A percentile compares a stretch with the other conserved stretches of the same genome.
Evolutionary conservation across 2,888 invertebrate genomes (phyloP).

Genomic region (Lymantria monacha): DNA sequence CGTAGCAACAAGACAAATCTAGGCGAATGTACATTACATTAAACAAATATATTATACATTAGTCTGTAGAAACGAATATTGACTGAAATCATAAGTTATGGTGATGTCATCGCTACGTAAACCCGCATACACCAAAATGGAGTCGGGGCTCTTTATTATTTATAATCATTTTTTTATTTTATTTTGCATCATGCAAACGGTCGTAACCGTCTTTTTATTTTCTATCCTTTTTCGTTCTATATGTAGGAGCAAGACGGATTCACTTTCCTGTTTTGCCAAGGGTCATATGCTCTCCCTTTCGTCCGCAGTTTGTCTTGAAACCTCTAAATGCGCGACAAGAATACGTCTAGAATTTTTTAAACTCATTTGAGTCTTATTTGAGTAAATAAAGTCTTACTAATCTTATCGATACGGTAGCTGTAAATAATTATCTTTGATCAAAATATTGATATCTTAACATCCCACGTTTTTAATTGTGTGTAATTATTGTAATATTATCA

Average conservation of each 20-base stretch:
- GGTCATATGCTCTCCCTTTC: constrained; percentile 57
- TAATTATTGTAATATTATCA: constrained; percentile 33
- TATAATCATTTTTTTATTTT: constrained; percentile 73
- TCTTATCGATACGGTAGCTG: neutral
- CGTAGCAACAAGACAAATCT: constrained; percentile 46
- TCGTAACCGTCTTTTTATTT: constrained; percentile 68
- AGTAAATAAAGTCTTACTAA: neutral
- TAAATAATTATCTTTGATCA: neutral
- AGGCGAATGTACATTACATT: neutral
- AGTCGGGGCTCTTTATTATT: no score
- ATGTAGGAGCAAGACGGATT: constrained; percentile 47
- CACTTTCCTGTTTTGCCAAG: constrained; percentile 59
- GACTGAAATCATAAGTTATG: constrained; percentile 73
- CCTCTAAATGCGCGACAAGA: constrained; percentile 6
- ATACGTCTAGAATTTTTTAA: constrained; percentile 7
- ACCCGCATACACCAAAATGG: constrained; percentile 58
- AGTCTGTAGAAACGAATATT: constrained; percentile 42
- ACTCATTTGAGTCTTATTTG: neutral
- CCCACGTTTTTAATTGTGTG: constrained; percentile 24
- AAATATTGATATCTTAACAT: neutral
- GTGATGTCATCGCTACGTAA: constrained; percentile 72
- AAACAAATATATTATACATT: neutral
- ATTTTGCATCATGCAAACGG: constrained; percentile 70
- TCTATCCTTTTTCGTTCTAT: constrained; percentile 55
- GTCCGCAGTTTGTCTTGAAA: constrained; percentile 31